Evolutionary conservation across 2,113 vertebrate species (phyloP).

Genomic region (Psettodes erumei): DNA sequence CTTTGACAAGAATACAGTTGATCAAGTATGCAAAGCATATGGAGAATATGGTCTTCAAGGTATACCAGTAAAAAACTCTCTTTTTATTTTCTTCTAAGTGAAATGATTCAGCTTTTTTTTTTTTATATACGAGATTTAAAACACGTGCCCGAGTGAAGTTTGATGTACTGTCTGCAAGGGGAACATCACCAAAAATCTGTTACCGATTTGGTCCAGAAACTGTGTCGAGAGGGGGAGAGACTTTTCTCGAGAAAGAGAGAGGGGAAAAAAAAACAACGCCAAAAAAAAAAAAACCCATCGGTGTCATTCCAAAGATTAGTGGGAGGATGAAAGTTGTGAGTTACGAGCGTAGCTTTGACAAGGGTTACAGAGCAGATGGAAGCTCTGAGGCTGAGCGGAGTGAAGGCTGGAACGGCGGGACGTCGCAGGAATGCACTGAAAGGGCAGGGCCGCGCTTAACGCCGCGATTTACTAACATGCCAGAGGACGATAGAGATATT

Average conservation of each 20-base stretch:
- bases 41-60: background rate
- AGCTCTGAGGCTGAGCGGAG: conserved; percentile 49
- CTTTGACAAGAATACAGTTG: background rate
- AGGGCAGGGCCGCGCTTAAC: conserved; percentile 54
- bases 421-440: conserved; percentile 65
- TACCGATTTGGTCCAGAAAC: conserved; percentile 3
- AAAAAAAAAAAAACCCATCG: conserved; percentile 8
- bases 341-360: conserved; percentile 63
- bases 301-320: conserved; percentile 57
- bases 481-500: conserved; percentile 24
- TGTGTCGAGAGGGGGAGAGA: background rate
- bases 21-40: background rate
- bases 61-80: background rate
- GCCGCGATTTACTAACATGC: conserved; percentile 31
- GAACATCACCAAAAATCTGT: conserved; percentile 7
- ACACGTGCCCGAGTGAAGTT: background rate
- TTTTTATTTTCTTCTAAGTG: background rate
- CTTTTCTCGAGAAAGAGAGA: conserved; percentile 29
- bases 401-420: conserved; percentile 54
- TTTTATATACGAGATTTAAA: background rate
- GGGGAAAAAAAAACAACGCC: too few relatives aligned
- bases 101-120: background rate
- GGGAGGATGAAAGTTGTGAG: conserved; percentile 59
- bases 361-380: conserved; percentile 73
- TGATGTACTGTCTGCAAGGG: background rate